Base-by-base conservation (phyloP, 2,888 invertebrate genomes). In the Drosophila parthenogenetica region DNA sequence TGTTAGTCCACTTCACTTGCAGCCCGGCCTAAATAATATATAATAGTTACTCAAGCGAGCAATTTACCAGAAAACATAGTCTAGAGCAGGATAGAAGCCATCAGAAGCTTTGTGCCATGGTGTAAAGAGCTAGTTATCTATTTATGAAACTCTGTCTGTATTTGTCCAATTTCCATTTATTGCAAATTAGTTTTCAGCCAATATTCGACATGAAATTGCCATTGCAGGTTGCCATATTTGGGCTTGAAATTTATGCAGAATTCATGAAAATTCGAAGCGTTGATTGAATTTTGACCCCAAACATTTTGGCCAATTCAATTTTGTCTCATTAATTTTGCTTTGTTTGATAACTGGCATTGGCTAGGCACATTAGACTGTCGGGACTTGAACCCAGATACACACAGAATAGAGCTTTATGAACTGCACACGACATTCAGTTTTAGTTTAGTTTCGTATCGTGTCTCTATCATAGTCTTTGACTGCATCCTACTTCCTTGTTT, bases 271-370 rank as follows among this genome's bases (percentile, higher is more conserved):
- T 68, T 51, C 46, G 75, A 35, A 35, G 35, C 75, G 81, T 73
- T 86, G 83, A 82, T 82, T 86, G 81, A 86, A 86, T 78, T 78
- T 78, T 55, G 35, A 14, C 46, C 54, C 16, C 40, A 48, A 73
- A 57, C 48, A 64, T 66, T 67, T 70, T 67, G 53, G 75, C 60
- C 66, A 69, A 86, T 80, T 77, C 72, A 75, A 81, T 83, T 83
- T 72, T 39, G 43, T 54, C 62, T 70, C 73, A 82, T 86, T 86
- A 86, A 82, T 77, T 77, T 61, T 39, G 63, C 39, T 66, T 65
- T 70, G 80, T 79, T 76, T 70, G 57, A 45, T 40, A 57, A 48
- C 48, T 40, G 59, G 59, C 54, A 46, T 43, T 29, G 17, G 51
- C 14, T 54, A n/a, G 45, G 13, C 29, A 29, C 35, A 35, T 35